Evolutionary conservation across 2,888 invertebrate genomes (phyloP).

Genomic region (Conistra vaccinii): DNA sequence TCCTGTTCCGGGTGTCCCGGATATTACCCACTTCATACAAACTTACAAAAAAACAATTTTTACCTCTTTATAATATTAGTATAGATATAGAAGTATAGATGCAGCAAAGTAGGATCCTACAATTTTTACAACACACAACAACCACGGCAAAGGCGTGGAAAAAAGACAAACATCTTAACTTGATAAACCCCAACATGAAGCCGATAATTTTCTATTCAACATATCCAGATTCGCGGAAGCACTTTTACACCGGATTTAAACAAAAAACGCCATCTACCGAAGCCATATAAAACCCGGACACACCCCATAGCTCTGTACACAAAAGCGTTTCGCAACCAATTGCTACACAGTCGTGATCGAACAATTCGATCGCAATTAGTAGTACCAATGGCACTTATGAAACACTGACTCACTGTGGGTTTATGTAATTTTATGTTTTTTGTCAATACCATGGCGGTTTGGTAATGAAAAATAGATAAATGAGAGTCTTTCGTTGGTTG

Average conservation of each 20-base stretch:
- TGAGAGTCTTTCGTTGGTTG: neutral
- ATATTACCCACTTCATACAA: too few relatives aligned
- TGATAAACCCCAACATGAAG: too few relatives aligned
- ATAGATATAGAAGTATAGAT: too few relatives aligned
- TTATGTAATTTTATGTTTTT: constrained; percentile 55
- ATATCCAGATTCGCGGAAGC: neutral
- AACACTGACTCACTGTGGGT: constrained; percentile 53
- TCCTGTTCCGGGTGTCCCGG: too few relatives aligned
- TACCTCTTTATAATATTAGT: too few relatives aligned
- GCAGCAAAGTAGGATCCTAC: too few relatives aligned
- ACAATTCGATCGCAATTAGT: constrained; percentile 56
- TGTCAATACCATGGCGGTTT: constrained; percentile 24
- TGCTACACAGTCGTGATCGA: constrained; percentile 57
- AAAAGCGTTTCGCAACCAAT: constrained; percentile 53
- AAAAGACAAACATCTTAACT: too few relatives aligned
- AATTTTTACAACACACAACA: too few relatives aligned
- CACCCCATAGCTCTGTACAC: constrained; percentile 12
- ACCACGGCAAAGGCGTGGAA: too few relatives aligned
- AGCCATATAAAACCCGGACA: neutral
- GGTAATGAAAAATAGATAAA: constrained; percentile 38
- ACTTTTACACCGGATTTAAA: neutral
- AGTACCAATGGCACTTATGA: constrained; percentile 43
- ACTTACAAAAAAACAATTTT: too few relatives aligned
- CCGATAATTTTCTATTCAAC: too few relatives aligned
- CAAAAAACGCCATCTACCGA: constrained; percentile 18